Conservation (phyloP, 2,113 vertebrate species). For the Ictalurus furcatus region DNA sequence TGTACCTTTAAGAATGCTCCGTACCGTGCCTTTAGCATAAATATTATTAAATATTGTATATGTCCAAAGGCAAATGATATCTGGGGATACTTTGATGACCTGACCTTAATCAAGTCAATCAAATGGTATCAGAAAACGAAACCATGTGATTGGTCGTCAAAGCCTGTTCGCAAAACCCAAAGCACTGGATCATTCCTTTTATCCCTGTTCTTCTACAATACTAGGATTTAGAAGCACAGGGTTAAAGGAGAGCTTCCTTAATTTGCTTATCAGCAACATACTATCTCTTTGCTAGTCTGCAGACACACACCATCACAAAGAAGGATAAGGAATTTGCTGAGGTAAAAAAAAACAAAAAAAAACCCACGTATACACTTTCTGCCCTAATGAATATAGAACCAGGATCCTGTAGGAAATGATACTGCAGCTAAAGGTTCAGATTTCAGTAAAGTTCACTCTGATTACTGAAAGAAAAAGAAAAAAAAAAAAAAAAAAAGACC, state of each 20-base stretch:
- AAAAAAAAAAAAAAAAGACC: background rate
- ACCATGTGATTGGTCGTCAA: background rate
- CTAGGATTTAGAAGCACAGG: background rate
- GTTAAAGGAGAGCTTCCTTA: background rate
- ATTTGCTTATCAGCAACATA: background rate
- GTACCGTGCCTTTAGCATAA: background rate
- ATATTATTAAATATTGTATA: background rate
- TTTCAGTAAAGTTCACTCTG: background rate
- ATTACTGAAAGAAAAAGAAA: too few species aligned
- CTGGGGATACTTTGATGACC: background rate
- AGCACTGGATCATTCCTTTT: background rate
- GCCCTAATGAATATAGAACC: background rate
- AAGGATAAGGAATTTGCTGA: background rate
- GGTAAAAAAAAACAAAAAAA: background rate
- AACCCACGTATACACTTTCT: background rate
- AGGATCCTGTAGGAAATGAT: background rate
- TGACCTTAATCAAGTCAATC: background rate
- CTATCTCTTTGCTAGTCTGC: background rate
- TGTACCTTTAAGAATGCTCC: background rate
- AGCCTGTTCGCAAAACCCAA: background rate
- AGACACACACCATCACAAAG: background rate
- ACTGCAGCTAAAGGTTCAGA: background rate
- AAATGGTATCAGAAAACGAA: background rate
- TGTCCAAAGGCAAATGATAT: background rate
- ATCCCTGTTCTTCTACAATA: background rate